Base-by-base conservation (phyloP, 2,113 vertebrate genomes). In the Melospiza georgiana region DNA sequence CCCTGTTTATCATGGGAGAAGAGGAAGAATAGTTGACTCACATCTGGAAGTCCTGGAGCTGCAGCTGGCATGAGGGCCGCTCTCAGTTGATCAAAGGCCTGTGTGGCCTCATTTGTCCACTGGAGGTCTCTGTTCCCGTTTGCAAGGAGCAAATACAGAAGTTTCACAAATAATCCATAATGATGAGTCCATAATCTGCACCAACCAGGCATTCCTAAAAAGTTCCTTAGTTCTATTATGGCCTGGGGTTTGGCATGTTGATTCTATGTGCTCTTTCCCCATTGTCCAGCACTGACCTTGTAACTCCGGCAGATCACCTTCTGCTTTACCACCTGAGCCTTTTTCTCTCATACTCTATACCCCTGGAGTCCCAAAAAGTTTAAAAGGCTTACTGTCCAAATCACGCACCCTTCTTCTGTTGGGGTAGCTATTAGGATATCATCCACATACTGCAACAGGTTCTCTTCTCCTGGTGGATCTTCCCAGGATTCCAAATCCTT, bases 351-450 rank as follows among this genome's bases (percentile, higher is more conserved):
- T 18, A 25, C n/a, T 37, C 23, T 37, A 7, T 37, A 37, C 23
- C 10, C n/a, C n/a, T 37, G 23, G 25, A 37, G n/a, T 15, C 23
- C 23, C 58, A 37, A 37, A 61, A 61, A 37, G 58, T 18, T 37
- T 37, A 61, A 25, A 61, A 61, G n/a, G 10, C 24, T 61, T 25
- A 61, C 23, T 2, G 6, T 25, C 23, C n/a, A 59, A 37, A 16
- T n/a, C n/a, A 25, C 0, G 0, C 23, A 37, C 58, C 58, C n/a
- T 25, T 59, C 23, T 59, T 59, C 58, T 37, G 58, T 59, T 0
- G 1, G 15, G n/a, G 23, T 37, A 17, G n/a, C 15, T 59, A 37
- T 37, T 25, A 37, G 58, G n/a, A 17, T 59, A 37, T 59, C n/a
- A 25, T 59, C 23, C 7, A 25, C 58, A 25, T 37, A 25, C 58